Conservation (phyloP, 2,113 vertebrate species). For the Oreochromis spilurus region DNA sequence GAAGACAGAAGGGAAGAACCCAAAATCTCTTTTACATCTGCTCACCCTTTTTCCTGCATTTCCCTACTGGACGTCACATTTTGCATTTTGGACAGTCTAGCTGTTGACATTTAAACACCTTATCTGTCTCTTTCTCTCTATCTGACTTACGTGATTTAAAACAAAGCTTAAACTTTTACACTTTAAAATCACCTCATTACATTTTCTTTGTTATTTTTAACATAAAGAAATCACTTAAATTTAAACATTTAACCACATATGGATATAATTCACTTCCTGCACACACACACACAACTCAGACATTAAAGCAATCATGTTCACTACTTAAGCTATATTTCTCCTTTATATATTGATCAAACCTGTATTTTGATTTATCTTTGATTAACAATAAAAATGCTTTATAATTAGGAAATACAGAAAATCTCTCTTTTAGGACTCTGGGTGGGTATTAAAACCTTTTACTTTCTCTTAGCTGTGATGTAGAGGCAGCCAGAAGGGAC, state of each 20-base stretch:
- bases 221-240: not conserved
- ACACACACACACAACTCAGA: not conserved
- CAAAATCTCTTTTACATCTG: not conserved
- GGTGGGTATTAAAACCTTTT: not conserved
- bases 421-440: not conserved
- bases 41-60: not conserved
- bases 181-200: not conserved
- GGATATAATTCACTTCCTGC: not conserved
- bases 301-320: not conserved
- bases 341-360: not conserved
- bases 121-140: not conserved
- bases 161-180: not conserved
- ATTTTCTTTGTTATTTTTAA: not conserved
- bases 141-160: not conserved
- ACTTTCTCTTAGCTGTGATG: not conserved
- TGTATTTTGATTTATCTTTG: not conserved
- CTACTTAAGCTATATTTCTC: not conserved
- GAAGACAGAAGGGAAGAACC: not conserved
- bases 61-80: not conserved
- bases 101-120: not conserved
- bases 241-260: not conserved
- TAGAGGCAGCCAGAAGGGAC: not conserved
- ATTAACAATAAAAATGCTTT: not conserved
- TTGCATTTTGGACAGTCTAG: not conserved
- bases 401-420: not conserved